Evolutionary conservation across 2,113 vertebrate species (phyloP).

Genomic region (Psephotus haematonotus): DNA sequence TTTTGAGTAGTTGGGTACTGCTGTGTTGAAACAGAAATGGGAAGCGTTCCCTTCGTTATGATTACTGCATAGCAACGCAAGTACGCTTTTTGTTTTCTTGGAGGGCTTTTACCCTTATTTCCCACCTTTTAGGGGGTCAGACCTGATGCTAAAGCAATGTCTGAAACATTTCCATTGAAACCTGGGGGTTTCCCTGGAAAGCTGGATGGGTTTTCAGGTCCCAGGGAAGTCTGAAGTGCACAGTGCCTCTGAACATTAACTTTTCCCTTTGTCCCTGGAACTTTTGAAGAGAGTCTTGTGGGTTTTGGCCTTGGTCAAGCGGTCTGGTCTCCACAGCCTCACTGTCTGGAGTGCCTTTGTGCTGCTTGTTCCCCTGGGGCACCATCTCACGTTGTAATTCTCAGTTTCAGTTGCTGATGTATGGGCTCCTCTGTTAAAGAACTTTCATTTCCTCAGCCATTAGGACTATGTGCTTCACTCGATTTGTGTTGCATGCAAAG

Average conservation of each 20-base stretch:
- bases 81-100: neutral
- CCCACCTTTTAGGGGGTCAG: neutral
- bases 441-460: conserved; percentile 48
- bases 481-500: conserved; percentile 10
- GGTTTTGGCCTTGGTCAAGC: conserved; percentile 48
- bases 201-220: neutral
- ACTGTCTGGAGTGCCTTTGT: conserved; percentile 63
- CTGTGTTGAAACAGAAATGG: neutral
- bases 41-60: neutral
- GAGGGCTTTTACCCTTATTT: neutral
- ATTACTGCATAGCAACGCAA: neutral
- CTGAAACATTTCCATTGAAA: neutral
- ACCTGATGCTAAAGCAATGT: neutral
- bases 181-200: neutral
- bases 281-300: neutral
- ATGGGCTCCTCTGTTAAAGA: conserved; percentile 64
- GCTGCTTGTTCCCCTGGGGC: conserved; percentile 40
- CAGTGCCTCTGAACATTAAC: conserved; percentile 20
- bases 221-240: neutral
- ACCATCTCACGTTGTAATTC: conserved; percentile 46
- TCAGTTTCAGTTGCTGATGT: conserved; percentile 63
- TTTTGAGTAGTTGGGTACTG: neutral
- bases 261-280: conserved; percentile 23
- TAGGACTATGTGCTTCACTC: conserved; percentile 36
- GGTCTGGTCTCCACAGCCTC: conserved; percentile 33